Base-by-base conservation (phyloP, 2,888 invertebrate species). In the Eucriotettix oculatus region DNA sequence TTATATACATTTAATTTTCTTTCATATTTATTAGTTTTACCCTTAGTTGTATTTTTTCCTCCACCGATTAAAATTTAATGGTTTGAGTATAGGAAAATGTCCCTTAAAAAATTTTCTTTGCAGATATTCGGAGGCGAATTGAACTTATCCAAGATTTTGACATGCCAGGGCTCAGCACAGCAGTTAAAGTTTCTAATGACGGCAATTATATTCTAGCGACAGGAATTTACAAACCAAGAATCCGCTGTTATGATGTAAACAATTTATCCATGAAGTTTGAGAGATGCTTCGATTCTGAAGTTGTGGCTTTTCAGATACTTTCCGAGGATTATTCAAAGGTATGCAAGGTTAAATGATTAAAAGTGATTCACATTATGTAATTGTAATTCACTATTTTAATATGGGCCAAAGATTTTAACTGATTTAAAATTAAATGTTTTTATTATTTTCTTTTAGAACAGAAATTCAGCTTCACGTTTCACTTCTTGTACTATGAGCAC, bases 121-220 rank as follows among this genome's bases (percentile, higher is more conserved):
- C 65, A 79, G 96, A 95, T 71, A 79, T 97, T 56, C 79, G 94
- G 66, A 81, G 89, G 66, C 80, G 95, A 69, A 93, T 99, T 67
- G 93, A 98, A 74, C 82, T 99, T 53, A 91, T 99, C 66, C 99
- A 99, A 75, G 99, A 99, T 71, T 99, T 99, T 79, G 93, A 96
- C 67, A 99, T 99, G 99, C 98, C 99, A 41, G 92, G 86, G 57
- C 82, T 98, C 0, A 94, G 95, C 70, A 87, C 86, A 16, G 83
- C 84, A 58, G 79, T 99, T 40, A 80, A 84, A 68, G 81, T 92
- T 64, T 90, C 97, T 10, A 86, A 82, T 67, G 97, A 99, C 78
- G 90, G 91, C 16, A 88, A 96, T 65, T 96, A 90, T 70, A 85
- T 99, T 63, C 77, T 96, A 70, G 90, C 90, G 1, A 87, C 96